Evolutionary conservation across 2,888 invertebrate species (phyloP), one percentile per base, ranked within the genome.

Genomic region (Pheosia gnoma): DNA sequence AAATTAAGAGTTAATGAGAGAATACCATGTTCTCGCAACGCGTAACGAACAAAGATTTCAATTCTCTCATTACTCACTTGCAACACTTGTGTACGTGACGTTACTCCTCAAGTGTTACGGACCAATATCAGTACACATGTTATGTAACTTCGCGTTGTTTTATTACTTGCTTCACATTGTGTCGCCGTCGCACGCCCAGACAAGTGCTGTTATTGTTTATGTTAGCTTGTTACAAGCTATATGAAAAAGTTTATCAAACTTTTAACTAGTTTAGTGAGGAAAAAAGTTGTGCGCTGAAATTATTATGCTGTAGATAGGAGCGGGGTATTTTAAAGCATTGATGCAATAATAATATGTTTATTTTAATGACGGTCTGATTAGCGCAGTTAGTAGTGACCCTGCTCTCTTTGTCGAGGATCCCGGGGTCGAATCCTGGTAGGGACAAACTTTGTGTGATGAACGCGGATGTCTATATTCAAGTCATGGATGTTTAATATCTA

Each of bases 221-320:
- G 3, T 51, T 51, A 51, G 51, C 51, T 25, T 51, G 25, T 51
- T 51, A 51, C 51, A 51, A 25, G 51, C 13, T 49, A 51, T 51
- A 25, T 51, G 13, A 49, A 9, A 13, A 49, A 49, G 9, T 43
- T 47, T n/a, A 47, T 47, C 11, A 47, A 25, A 47, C 47, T 47
- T 47, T 47, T 47, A 47, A 47, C 9, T 47, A n/a, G 11, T 47
- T 47, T 47, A 45, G 45, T 47, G 4, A 5, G n/a, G 11, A 10
- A 8, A 47, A 47, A 47, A 47, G n/a, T 47, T 4, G 4, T 47
- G n/a, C 11, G 9, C n/a, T n/a, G 11, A 47, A 11, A 47, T 47
- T 47, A 9, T n/a, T 11, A 47, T 3, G 51, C 4, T 49, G 4
- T 4, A 6, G 49, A 13, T 49, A 25, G 25, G 25, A 25, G 25